These are phyloP conservation scores for Phaethon lepturus DNA, from an alignment of 2,113 vertebrate genomes.

Conservation along the genomic window DNA sequence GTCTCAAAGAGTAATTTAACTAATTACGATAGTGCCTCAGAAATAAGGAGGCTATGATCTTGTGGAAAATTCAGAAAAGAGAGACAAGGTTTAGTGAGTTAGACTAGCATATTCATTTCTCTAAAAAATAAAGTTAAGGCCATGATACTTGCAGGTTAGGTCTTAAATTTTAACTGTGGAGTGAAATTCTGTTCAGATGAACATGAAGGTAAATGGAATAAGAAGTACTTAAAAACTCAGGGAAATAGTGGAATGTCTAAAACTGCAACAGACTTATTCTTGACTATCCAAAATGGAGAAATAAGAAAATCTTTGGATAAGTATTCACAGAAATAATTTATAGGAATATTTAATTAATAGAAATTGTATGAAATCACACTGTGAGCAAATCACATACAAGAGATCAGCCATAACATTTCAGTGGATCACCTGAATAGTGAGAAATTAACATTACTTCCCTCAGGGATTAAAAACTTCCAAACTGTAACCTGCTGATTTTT, in stretches of 20 bases:
- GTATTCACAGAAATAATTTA: not conserved
- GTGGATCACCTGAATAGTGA: not conserved
- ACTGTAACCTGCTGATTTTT: not conserved
- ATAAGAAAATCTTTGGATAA: not conserved
- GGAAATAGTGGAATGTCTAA: not conserved
- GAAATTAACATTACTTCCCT: not conserved
- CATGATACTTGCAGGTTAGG: not conserved
- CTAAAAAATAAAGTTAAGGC: not conserved
- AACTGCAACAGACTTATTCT: not conserved
- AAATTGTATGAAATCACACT: not conserved
- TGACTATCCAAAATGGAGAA: not conserved
- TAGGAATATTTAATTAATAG: not conserved
- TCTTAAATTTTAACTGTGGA: not conserved
- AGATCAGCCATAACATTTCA: not conserved
- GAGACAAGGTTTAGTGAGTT: not conserved
- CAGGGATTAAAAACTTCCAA: not conserved
- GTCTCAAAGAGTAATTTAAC: not conserved
- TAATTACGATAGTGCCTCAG: not conserved
- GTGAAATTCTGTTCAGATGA: not conserved
- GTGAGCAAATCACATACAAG: not conserved
- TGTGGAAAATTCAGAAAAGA: not conserved
- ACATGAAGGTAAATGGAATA: not conserved
- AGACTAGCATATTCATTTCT: not conserved
- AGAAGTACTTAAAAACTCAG: not conserved
- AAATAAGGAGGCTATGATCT: not conserved